phyloP scores from a whole-genome alignment of 2,797 vertebrate species.

The Mastacembelus armatus region DNA sequence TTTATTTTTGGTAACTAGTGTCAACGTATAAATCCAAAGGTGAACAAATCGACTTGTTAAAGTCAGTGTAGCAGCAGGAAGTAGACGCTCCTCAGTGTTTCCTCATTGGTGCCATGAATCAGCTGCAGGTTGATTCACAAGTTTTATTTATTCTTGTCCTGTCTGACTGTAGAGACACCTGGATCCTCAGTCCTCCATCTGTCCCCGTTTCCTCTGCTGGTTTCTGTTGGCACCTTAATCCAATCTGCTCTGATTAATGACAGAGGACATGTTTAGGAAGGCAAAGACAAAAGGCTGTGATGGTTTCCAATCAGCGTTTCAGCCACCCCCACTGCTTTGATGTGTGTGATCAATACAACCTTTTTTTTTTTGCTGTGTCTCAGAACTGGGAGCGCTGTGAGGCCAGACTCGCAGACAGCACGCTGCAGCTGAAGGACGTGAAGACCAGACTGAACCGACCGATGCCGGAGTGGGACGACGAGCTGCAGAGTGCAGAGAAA shows the following conservation, averaged over 20 bases:
- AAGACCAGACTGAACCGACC: conserved; percentile 82
- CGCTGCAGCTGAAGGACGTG: conserved; percentile 78
- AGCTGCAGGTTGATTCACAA: background rate
- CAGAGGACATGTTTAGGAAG: conserved; percentile 11
- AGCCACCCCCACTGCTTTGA: background rate
- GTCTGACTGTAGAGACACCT: background rate
- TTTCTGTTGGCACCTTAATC: conserved; percentile 47
- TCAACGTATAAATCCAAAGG: no score
- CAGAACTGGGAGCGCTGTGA: conserved; percentile 90
- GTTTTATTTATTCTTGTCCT: conserved; percentile 11
- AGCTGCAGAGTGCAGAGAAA: conserved; percentile 79
- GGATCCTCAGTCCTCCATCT: conserved; percentile 6
- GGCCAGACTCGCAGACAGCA: conserved; percentile 78
- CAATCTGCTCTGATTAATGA: conserved; percentile 51
- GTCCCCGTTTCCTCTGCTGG: background rate
- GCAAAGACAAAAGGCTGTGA: background rate
- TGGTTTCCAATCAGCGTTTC: background rate
- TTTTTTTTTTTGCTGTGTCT: conserved; percentile 5
- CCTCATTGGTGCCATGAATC: no score
- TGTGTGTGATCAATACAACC: background rate
- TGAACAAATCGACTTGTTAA: no score
- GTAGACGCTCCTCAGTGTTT: no score
- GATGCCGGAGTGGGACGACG: conserved; percentile 83
- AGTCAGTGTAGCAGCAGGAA: no score
- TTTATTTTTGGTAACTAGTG: no score